These are phyloP conservation scores for Sebastes glaucus DNA, from an alignment of 2,797 vertebrate genomes.

Conservation along the genomic window DNA sequence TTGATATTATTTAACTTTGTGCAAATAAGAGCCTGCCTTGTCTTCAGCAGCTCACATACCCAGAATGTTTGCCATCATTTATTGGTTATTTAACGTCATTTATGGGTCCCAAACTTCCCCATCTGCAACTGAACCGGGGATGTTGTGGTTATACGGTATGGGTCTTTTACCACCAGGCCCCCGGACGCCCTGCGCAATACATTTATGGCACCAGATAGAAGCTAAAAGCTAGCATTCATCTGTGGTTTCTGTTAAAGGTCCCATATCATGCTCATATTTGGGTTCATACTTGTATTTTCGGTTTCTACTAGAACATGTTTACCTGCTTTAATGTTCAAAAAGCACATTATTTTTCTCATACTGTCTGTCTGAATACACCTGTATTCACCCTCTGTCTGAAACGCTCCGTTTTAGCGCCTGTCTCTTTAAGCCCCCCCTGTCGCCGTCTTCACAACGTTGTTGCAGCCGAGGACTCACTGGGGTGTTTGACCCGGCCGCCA, in stretches of 20 bases:
- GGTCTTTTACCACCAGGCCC: neutral
- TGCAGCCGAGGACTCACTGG: too few species aligned
- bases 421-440: neutral
- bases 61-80: neutral
- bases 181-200: neutral
- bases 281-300: neutral
- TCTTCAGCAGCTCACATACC: slow-evolving; percentile 13
- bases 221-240: neutral
- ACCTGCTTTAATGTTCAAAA: neutral
- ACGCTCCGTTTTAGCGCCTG: neutral
- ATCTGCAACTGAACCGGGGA: neutral
- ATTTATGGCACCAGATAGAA: neutral
- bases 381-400: neutral
- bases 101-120: neutral
- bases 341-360: neutral
- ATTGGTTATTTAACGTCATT: neutral
- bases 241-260: neutral
- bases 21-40: slow-evolving; percentile 12
- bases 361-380: neutral
- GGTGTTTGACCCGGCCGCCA: too few species aligned
- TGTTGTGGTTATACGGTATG: neutral
- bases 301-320: neutral
- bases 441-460: too few species aligned
- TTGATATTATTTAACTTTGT: slow-evolving; percentile 28
- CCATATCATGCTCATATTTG: neutral